These are phyloP conservation scores for Calameuta idolon DNA, from an alignment of 2,888 invertebrate genomes.

Conservation along the genomic window DNA sequence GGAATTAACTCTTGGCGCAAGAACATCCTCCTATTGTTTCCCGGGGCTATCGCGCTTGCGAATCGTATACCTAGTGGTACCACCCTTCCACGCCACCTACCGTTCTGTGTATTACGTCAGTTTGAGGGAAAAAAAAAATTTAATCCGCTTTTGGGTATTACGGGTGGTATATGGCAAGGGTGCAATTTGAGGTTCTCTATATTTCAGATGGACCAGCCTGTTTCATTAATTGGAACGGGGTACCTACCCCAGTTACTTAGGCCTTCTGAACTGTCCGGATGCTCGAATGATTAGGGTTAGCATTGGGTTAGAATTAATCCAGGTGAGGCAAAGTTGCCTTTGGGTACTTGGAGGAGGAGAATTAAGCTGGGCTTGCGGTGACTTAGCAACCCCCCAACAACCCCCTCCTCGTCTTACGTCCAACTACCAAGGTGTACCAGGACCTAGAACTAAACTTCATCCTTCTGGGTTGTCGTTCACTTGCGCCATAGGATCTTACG, in stretches of 20 bases:
- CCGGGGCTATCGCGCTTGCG: neutral
- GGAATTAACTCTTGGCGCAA: neutral
- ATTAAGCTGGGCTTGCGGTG: constrained; percentile 36
- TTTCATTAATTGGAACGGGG: constrained; percentile 5
- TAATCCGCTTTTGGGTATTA: neutral
- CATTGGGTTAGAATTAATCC: constrained; percentile 47
- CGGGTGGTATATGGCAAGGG: neutral
- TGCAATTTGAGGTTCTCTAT: neutral
- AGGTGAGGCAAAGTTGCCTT: constrained; percentile 48
- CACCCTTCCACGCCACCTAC: neutral
- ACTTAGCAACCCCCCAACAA: constrained; percentile 29
- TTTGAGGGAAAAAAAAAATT: neutral
- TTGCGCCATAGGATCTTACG: neutral
- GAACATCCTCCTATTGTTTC: neutral
- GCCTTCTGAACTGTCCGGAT: neutral
- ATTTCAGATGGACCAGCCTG: neutral
- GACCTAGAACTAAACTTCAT: neutral
- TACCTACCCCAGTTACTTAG: neutral
- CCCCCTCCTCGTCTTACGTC: neutral
- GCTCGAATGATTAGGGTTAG: constrained; percentile 18
- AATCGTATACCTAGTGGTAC: neutral
- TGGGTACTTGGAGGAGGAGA: constrained; percentile 34
- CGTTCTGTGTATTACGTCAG: neutral
- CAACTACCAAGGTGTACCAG: neutral
- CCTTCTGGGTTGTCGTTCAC: neutral